Base-by-base conservation (phyloP, 2,113 vertebrate species). In the Stomatorhinus ivindoensis region DNA sequence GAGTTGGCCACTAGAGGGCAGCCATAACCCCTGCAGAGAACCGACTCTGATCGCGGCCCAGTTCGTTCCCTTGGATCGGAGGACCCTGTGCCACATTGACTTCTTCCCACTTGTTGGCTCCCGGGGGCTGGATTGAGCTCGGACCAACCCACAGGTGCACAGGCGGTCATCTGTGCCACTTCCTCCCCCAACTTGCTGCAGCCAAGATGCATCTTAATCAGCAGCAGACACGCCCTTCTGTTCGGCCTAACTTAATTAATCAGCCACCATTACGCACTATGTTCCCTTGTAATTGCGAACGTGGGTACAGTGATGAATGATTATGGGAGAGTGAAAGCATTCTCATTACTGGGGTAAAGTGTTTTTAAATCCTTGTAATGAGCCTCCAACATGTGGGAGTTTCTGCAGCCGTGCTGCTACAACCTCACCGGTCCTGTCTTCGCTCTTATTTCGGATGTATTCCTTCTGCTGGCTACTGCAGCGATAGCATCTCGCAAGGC, bases 201-300 rank as follows among this genome's bases (percentile, higher is more conserved):
- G 27, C 53, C 55, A 39, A 50, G 50, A 58, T 61, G 58, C 24
- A 42, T 44, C 58, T 11, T 44, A 86, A 88, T 88, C 46, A 85
- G 85, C n/a, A 42, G 17, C 82, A 51, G 61, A 11, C 50, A 17
- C 17, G 88, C 61, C 55, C 90, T 91, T 88, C 88, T 65, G 51
- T 89, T 87, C 61, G 44, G 47, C 84, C 83, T 89, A 90, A 92
- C 93, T 92, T 87, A 91, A 92, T 92, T 91, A 91, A 92, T 92
- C 91, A 92, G 82, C 89, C 89, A 90, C 91, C 90, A 92, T 90
- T 92, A 91, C 39, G 51, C 90, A 86, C 87, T 47, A 31, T 88
- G 87, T 90, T 89, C 61, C 80, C 65, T 61, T 88, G 90, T 92
- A 92, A 91, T 92, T 89, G 88, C 17, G 89, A 58, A 91, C 80